Percentiles rank a stretch among this genome's conserved stretches.
phyloP scores from a whole-genome alignment of 2,797 vertebrate genomes.

The Chelonia mydas region DNA sequence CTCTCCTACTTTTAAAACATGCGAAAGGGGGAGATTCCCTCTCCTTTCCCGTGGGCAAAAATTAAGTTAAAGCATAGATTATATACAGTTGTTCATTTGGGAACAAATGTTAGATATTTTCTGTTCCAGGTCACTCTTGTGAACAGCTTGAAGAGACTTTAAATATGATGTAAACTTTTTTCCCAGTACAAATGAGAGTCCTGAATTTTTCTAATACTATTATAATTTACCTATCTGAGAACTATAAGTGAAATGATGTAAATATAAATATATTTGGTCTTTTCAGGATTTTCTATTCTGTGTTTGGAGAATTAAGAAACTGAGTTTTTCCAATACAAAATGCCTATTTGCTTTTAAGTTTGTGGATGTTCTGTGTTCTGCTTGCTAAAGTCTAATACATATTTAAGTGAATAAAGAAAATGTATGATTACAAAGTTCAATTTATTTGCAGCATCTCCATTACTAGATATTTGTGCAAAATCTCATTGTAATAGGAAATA shows the following conservation, averaged over 20 bases:
- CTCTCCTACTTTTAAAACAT: neutral
- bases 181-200: neutral
- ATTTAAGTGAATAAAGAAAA: rapidly evolving
- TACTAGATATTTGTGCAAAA: neutral
- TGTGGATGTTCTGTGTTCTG: neutral
- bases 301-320: neutral
- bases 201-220: neutral
- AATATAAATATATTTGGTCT: neutral
- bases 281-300: rapidly evolving
- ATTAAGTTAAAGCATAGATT: neutral
- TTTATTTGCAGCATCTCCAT: neutral
- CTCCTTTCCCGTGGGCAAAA: neutral
- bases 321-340: neutral
- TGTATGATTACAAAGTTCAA: neutral
- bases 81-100: neutral
- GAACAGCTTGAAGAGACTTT: neutral
- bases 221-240: neutral
- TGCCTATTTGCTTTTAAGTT: neutral
- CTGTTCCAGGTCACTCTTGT: neutral
- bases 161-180: neutral
- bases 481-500: neutral
- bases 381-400: neutral
- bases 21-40: neutral
- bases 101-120: neutral
- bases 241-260: rapidly evolving